These are phyloP conservation scores for Cichladusa arquata DNA, from an alignment of 2,113 vertebrate genomes.

Conservation along the genomic window DNA sequence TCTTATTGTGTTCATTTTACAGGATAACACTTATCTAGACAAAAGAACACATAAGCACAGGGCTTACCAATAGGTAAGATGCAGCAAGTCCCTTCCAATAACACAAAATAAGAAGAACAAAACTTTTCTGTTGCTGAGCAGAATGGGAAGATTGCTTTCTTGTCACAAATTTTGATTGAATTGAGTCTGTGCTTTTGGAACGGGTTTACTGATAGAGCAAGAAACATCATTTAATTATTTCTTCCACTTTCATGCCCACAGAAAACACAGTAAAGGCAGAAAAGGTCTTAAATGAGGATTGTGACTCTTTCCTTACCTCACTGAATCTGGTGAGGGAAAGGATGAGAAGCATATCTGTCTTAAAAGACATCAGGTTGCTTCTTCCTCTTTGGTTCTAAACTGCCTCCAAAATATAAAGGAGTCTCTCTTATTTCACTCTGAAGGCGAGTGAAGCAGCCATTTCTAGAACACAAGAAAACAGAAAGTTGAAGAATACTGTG, in stretches of 20 bases:
- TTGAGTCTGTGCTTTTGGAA: slow-evolving; percentile 51
- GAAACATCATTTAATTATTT: slow-evolving; percentile 60
- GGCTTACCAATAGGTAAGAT: slow-evolving; percentile 48
- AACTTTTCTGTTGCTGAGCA: slow-evolving; percentile 41
- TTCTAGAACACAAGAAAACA: background rate
- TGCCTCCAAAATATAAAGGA: background rate
- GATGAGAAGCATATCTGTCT: background rate
- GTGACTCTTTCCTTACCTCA: background rate
- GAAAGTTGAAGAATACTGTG: background rate
- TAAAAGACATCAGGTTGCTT: background rate
- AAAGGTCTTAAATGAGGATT: background rate
- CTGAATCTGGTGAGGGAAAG: background rate
- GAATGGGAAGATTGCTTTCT: slow-evolving; percentile 65
- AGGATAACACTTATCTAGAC: slow-evolving; percentile 71
- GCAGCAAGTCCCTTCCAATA: slow-evolving; percentile 42
- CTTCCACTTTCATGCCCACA: background rate
- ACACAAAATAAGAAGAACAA: slow-evolving; percentile 54
- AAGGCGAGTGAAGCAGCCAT: background rate
- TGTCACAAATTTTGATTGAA: slow-evolving; percentile 73
- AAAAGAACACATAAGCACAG: slow-evolving; percentile 56
- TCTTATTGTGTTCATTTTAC: slow-evolving; percentile 63
- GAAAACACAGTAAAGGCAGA: background rate
- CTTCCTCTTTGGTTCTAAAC: background rate
- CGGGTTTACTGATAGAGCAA: slow-evolving; percentile 49
- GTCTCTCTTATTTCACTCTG: background rate